Conservation (phyloP, 1,140 invertebrate genomes). For the Dendrolimus punctatus region DNA sequence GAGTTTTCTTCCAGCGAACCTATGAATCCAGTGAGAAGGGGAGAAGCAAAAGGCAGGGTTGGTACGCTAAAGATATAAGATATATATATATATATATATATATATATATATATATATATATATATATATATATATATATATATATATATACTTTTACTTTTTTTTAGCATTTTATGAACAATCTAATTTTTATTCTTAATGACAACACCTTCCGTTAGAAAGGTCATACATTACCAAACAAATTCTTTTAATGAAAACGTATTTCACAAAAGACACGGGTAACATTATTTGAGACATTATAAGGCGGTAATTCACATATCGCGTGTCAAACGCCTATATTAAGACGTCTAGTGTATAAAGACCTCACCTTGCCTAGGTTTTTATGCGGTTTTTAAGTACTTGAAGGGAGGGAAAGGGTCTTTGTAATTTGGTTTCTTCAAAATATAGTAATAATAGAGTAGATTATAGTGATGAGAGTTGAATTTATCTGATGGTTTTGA, state of each 20-base stretch:
- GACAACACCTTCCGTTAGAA: slow-evolving; percentile 4
- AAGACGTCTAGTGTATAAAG: slow-evolving; percentile 4
- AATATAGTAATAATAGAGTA: slow-evolving; percentile 13
- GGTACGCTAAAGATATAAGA: too few species aligned
- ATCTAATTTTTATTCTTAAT: too few species aligned
- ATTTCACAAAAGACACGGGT: slow-evolving; percentile 22
- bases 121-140: too few species aligned
- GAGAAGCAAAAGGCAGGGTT: too few species aligned
- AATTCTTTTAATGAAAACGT: slow-evolving; percentile 16
- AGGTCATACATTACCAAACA: slow-evolving; percentile 1
- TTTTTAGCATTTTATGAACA: too few species aligned
- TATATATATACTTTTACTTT: too few species aligned
- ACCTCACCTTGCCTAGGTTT: slow-evolving; percentile 1
- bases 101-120: too few species aligned
- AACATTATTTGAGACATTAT: slow-evolving; percentile 25
- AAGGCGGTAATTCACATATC: slow-evolving; percentile 40
- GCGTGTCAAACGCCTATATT: slow-evolving; percentile 34
- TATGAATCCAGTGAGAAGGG: too few species aligned
- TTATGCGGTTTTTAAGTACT: not conserved
- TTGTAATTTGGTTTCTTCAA: slow-evolving; percentile 6
- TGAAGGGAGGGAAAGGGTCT: slow-evolving; percentile 6
- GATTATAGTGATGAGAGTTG: slow-evolving; percentile 15
- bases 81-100: too few species aligned
- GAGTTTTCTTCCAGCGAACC: too few species aligned
- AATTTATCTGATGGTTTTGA: slow-evolving; percentile 18